phyloP scores from a whole-genome alignment of 2,797 vertebrate species.

The Anguilla pacifica region DNA sequence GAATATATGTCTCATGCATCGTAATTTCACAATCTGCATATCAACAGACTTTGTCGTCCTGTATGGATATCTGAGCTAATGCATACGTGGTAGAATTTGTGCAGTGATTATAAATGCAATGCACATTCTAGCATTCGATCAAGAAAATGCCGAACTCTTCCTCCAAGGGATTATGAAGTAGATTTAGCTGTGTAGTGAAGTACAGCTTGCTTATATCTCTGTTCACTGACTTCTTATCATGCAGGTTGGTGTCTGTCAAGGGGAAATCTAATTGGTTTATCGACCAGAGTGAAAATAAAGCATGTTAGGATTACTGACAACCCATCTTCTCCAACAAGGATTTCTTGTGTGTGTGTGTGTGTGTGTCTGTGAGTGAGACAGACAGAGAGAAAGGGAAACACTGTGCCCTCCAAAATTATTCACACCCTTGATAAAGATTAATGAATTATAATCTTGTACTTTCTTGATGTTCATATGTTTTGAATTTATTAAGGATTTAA shows the following conservation, averaged over 20 bases:
- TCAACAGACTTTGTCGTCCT: not conserved
- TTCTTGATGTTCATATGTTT: not conserved
- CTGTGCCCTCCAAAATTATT: no score
- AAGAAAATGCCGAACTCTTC: not conserved
- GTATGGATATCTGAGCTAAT: not conserved
- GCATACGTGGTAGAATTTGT: constrained; percentile 1
- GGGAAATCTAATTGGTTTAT: constrained; percentile 26
- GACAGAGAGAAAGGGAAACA: no score
- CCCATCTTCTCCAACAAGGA: not conserved
- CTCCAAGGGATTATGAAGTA: constrained; percentile 8
- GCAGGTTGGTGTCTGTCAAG: constrained; percentile 8
- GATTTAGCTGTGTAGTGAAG: constrained; percentile 19
- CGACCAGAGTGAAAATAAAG: constrained; percentile 15
- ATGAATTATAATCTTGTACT: not conserved
- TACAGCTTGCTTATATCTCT: constrained; percentile 10
- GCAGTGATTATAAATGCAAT: constrained; percentile 13
- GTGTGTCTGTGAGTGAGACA: not conserved
- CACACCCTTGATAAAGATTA: no score
- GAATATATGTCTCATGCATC: not conserved
- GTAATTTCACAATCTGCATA: not conserved
- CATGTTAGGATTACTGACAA: constrained; percentile 22
- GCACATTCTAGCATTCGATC: not conserved
- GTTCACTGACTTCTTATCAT: constrained; percentile 7
- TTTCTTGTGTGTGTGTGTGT: not conserved
- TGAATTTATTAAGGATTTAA: not conserved